Evolutionary conservation across 1,140 invertebrate species (phyloP).

Genomic region (Andrena cerasifolii): DNA sequence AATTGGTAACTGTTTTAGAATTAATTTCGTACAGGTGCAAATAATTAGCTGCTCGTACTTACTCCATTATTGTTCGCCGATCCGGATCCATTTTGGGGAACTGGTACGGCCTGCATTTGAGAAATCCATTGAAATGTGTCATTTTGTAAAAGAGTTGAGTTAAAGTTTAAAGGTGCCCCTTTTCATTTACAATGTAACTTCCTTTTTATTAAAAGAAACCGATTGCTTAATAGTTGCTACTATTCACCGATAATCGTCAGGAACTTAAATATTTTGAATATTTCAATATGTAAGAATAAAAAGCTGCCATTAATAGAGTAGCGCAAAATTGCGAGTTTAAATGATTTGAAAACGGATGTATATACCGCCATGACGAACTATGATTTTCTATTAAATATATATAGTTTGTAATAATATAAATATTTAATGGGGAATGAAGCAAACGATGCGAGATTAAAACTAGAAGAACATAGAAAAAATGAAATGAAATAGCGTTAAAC

Average conservation of each 20-base stretch:
- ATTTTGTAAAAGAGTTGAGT: neutral
- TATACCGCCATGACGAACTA: too few relatives aligned
- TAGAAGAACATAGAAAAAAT: neutral
- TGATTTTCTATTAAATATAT: too few relatives aligned
- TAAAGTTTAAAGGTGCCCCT: too few relatives aligned
- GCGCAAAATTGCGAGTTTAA: too few relatives aligned
- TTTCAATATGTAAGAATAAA: too few relatives aligned
- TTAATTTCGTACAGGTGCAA: neutral
- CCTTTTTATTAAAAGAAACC: too few relatives aligned
- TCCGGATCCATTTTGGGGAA: neutral
- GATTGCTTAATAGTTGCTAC: too few relatives aligned
- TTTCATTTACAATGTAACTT: too few relatives aligned
- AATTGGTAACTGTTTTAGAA: neutral
- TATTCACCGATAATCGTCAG: too few relatives aligned
- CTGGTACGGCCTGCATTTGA: conserved; percentile 6
- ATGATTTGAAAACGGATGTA: too few relatives aligned
- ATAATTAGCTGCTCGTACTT: neutral
- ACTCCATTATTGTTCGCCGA: neutral
- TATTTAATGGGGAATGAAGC: neutral
- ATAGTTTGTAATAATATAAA: neutral
- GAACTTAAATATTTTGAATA: too few relatives aligned
- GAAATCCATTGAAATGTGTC: neutral
- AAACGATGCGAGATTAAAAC: neutral
- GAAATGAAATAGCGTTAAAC: neutral
- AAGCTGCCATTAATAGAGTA: too few relatives aligned